These are phyloP conservation scores for Drosophila tanythrix DNA, from an alignment of 2,888 invertebrate species.

Conservation along the genomic window DNA sequence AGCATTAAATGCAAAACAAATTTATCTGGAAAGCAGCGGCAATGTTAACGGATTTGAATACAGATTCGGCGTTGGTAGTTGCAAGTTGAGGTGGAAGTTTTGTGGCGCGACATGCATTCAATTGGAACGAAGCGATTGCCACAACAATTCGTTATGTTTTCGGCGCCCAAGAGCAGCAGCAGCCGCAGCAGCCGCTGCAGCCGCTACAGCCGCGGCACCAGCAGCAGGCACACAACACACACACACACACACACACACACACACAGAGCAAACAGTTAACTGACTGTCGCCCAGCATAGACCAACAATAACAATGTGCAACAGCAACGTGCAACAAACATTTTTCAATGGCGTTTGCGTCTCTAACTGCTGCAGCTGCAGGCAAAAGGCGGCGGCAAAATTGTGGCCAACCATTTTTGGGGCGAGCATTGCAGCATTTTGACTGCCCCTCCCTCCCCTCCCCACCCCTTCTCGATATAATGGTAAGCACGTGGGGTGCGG, in stretches of 20 bases:
- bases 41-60: slow-evolving; percentile 47
- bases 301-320: slow-evolving; percentile 39
- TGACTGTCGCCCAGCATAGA: slow-evolving; percentile 61
- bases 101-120: slow-evolving; percentile 78
- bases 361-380: slow-evolving; percentile 71
- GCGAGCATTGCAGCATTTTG: slow-evolving; percentile 55
- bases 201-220: slow-evolving; percentile 1
- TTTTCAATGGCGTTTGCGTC: slow-evolving; percentile 71
- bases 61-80: slow-evolving; percentile 39
- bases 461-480: slow-evolving; percentile 19
- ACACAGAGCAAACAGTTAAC: slow-evolving; percentile 52
- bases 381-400: slow-evolving; percentile 59
- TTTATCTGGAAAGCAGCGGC: slow-evolving; percentile 61
- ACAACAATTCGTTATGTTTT: slow-evolving; percentile 81
- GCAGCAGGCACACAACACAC: slow-evolving; percentile 28
- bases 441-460: slow-evolving; percentile 11
- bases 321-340: slow-evolving; percentile 28
- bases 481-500: slow-evolving; percentile 76
- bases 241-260: slow-evolving; percentile 42
- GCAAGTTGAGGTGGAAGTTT: slow-evolving; percentile 45
- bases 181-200: neutral
- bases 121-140: slow-evolving; percentile 84
- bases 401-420: slow-evolving; percentile 60
- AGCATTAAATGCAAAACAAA: slow-evolving; percentile 67
- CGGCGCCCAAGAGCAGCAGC: slow-evolving; percentile 55